Conservation (phyloP, 1,140 invertebrate genomes). For the Chironomus striatipennis region DNA sequence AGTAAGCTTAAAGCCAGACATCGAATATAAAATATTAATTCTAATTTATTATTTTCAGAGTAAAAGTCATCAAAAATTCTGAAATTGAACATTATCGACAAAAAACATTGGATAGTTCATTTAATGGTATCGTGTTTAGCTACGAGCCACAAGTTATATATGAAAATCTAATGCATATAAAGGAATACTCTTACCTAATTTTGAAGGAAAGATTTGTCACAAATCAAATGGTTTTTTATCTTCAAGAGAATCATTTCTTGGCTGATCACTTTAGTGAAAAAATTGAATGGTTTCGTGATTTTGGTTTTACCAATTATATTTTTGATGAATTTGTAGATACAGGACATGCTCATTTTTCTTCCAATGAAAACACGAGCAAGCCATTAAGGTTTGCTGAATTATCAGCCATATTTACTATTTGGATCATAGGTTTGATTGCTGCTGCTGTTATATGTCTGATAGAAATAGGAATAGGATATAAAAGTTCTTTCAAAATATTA, state of each 20-base stretch:
- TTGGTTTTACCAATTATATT: background rate
- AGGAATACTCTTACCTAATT: background rate
- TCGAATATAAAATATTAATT: too few relatives aligned
- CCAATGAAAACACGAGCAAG: background rate
- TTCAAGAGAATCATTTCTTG: background rate
- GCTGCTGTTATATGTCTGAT: background rate
- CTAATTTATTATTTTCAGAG: background rate
- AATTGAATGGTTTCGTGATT: background rate
- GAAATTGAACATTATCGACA: background rate
- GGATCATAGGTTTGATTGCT: background rate
- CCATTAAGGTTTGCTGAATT: background rate
- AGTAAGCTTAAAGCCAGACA: background rate
- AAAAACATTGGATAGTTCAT: background rate
- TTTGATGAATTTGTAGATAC: background rate
- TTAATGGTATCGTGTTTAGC: background rate
- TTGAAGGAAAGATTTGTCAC: background rate
- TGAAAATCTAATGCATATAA: background rate
- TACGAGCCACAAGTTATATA: background rate
- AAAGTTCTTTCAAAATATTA: background rate
- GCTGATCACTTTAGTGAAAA: background rate
- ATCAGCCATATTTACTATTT: background rate
- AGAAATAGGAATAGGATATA: background rate
- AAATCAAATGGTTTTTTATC: background rate
- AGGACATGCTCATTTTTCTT: background rate
- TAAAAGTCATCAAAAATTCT: slow-evolving; percentile 9